Evolutionary conservation across 2,888 invertebrate species (phyloP), one percentile per base, ranked within the genome.

Genomic region (Amphiduros pacificus): DNA sequence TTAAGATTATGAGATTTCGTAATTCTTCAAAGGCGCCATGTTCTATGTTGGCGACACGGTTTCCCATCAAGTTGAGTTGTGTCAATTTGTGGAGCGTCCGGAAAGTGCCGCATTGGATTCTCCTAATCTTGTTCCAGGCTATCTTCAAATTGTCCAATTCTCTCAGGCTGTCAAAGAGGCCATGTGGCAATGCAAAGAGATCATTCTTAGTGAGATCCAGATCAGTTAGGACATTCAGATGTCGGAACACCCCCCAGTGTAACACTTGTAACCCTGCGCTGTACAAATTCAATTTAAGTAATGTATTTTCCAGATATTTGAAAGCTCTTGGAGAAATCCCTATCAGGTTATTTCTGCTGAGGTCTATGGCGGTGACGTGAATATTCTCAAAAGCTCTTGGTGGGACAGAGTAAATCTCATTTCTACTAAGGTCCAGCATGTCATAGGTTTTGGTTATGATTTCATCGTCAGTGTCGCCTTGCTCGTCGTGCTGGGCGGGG

Each of bases 241-340:
- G 50, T 17, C 60, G 48, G 49, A 69, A 69, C 36, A 68, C 69
- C 5, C 59, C 69, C 67, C 67, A 67, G 54, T 68, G 67, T 17
- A 69, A 31, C n/a, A 68, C 67, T 26, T 58, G 32, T 20, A 68
- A 44, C 17, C 55, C 61, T 1, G 64, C 50, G 24, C 48, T 32
- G 41, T 52, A 55, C 20, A 69, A 52, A 29, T 62, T 64, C 36
- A 69, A 57, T 32, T 31, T 44, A 32, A 55, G 56, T 32, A 69
- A 50, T 14, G 48, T 32, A 14, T 56, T 50, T 31, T 68, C 66
- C n/a, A 69, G 29, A 14, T 68, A 67, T 27, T 54, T 59, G 36
- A 69, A 69, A 5, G 67, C 67, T 51, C 69, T 40, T 1, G 67
- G 67, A 2, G 67, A 67, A 20, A 69, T 59, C 17, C 67, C 68